Percentiles rank a stretch among this genome's conserved stretches.
Conservation (phyloP, 37 sponge, comb jelly and placozoan species). For the Mnemiopsis leidyi region DNA sequence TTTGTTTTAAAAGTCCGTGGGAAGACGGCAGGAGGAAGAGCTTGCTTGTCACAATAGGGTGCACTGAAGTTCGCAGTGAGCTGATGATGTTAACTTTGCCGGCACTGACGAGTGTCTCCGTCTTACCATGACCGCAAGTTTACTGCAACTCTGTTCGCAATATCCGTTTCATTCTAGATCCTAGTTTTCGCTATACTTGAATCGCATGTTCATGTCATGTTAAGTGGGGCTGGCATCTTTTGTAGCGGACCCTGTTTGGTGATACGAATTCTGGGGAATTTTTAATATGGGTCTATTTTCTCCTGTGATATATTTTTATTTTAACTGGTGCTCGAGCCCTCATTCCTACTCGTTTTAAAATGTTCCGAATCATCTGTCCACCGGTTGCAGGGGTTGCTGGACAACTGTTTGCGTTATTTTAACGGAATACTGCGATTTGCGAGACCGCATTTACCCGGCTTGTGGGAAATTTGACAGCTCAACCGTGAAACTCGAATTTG, state of each 20-base stretch:
- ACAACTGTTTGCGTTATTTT: neutral
- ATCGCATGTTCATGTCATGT: too few species aligned
- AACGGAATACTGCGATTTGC: neutral
- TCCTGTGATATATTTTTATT: neutral
- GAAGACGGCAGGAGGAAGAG: neutral
- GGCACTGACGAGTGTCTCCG: neutral
- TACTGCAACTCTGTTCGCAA: neutral
- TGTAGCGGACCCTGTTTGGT: neutral
- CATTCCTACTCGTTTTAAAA: neutral
- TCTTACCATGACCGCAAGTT: neutral
- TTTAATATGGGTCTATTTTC: neutral
- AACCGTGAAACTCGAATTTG: neutral
- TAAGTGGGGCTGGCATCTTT: too few species aligned
- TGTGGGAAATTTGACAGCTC: neutral
- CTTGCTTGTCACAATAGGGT: neutral
- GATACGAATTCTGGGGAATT: neutral
- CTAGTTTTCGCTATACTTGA: neutral
- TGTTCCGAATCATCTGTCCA: neutral
- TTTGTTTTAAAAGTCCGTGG: neutral
- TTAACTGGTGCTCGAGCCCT: neutral
- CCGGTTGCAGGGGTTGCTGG: neutral
- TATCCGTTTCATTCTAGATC: neutral
- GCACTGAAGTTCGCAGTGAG: neutral
- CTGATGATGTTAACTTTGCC: neutral
- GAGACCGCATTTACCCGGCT: neutral